Conservation (phyloP, 2,888 invertebrate genomes). For the Microplitis manilae region DNA sequence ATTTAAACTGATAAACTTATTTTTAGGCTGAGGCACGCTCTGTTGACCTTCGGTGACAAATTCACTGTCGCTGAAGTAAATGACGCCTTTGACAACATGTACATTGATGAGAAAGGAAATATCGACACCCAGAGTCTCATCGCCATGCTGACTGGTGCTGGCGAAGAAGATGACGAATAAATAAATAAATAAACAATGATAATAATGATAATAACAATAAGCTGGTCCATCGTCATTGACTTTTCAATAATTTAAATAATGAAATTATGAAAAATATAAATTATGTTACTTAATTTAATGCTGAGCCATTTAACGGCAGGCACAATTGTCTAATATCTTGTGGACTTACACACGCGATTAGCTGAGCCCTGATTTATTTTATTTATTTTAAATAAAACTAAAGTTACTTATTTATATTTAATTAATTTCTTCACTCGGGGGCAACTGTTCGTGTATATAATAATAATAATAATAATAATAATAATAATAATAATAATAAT, state of each 20-base stretch:
- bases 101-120: slow-evolving; percentile 91
- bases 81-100: slow-evolving; percentile 94
- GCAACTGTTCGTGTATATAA: slow-evolving; percentile 49
- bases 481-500: background rate
- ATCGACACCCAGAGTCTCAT: slow-evolving; percentile 91
- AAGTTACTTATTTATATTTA: slow-evolving; percentile 35
- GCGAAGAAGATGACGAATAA: slow-evolving; percentile 84
- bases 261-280: too few species aligned
- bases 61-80: slow-evolving; percentile 91
- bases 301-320: slow-evolving; percentile 57
- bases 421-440: slow-evolving; percentile 28
- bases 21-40: slow-evolving; percentile 85
- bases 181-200: background rate
- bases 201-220: slow-evolving; percentile 27
- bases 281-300: slow-evolving; percentile 44
- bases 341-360: slow-evolving; percentile 43
- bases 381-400: slow-evolving; percentile 21
- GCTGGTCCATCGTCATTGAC: slow-evolving; percentile 40
- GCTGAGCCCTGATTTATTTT: slow-evolving; percentile 13
- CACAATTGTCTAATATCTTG: slow-evolving; percentile 47
- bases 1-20: slow-evolving; percentile 35
- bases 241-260: background rate
- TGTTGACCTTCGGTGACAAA: slow-evolving; percentile 95
- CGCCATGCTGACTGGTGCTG: slow-evolving; percentile 89
- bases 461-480: background rate